Evolutionary conservation across 2,113 vertebrate species (phyloP), one percentile per base, ranked within the genome.

Genomic region (Oncorhynchus keta): DNA sequence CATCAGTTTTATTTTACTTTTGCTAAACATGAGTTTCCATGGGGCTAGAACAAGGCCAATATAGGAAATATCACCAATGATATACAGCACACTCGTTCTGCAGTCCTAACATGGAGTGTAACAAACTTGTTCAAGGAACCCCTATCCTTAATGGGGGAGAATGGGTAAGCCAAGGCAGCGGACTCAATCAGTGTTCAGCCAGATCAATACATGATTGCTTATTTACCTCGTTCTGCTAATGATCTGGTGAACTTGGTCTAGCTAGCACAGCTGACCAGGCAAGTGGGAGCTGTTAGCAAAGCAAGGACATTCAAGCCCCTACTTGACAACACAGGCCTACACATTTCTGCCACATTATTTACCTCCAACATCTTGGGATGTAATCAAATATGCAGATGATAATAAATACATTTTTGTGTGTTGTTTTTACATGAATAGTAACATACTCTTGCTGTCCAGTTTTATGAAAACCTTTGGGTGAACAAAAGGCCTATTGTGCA

Each of bases 401-500:
- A 45, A 45, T 12, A 11, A 55, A 55, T 55, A 55, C 2, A 62
- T 62, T 22, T 22, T 62, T 62, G 20, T 62, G 59, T 62, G 5
- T 62, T 62, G 2, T 62, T 8, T 24, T 62, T 24, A 5, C n/a
- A 24, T 3, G 3, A n/a, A 24, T 62, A 22, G 59, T 9, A n/a
- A 62, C 59, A n/a, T 24, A 62, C 7, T 61, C 7, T 16, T 22
- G 59, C n/a, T 62, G 59, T 7, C n/a, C 24, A 62, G 59, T 62
- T 62, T 62, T 22, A 14, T 61, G 59, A 61, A 61, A 61, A n/a
- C 11, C 5, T 0, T 11, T 22, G 59, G 67, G 65, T 87, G 88
- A 92, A 95, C 94, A 94, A 95, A 95, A 89, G 90, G 74, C 79
- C 89, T 89, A 93, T 95, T 96, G 32, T 35, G 32, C 93, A 68